Percentiles rank a stretch among this genome's conserved stretches.
These are phyloP conservation scores for Nomada goodeniana DNA, from an alignment of 2,888 invertebrate genomes.

Conservation along the genomic window DNA sequence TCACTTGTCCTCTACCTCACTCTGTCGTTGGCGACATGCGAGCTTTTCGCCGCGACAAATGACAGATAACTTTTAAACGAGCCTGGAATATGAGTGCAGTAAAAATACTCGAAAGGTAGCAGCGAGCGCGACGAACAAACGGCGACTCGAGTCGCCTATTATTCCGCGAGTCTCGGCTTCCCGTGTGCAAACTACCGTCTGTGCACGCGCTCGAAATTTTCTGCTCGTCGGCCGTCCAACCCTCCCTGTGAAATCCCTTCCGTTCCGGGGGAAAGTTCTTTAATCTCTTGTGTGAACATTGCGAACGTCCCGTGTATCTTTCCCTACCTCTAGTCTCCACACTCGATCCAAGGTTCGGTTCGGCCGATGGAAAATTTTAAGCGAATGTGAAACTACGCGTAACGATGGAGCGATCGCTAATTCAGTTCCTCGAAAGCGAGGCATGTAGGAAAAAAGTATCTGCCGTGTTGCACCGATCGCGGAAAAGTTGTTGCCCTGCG, in stretches of 20 bases:
- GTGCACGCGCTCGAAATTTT: conserved; percentile 26
- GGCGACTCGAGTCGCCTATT: conserved; percentile 42
- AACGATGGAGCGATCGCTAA: no score
- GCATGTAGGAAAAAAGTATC: no score
- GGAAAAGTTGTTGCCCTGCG: no score
- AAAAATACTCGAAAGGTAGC: conserved; percentile 56
- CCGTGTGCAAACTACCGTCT: background rate
- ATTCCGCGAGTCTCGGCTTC: conserved; percentile 47
- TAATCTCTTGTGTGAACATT: no score
- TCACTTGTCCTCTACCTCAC: no score
- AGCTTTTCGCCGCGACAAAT: conserved; percentile 13
- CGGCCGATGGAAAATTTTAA: no score
- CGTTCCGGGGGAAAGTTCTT: background rate
- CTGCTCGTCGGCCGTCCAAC: conserved; percentile 4
- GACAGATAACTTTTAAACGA: conserved; percentile 60
- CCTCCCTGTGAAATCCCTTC: background rate
- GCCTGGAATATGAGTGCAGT: conserved; percentile 41
- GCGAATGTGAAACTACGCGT: no score
- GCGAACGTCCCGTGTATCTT: no score
- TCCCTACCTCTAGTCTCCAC: no score
- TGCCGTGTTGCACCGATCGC: no score
- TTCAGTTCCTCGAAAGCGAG: no score
- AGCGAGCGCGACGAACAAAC: conserved; percentile 45
- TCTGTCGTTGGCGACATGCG: background rate
- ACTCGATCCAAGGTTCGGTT: no score